Conservation (phyloP, 2,888 invertebrate genomes). For the Lampropteryx suffumata region DNA sequence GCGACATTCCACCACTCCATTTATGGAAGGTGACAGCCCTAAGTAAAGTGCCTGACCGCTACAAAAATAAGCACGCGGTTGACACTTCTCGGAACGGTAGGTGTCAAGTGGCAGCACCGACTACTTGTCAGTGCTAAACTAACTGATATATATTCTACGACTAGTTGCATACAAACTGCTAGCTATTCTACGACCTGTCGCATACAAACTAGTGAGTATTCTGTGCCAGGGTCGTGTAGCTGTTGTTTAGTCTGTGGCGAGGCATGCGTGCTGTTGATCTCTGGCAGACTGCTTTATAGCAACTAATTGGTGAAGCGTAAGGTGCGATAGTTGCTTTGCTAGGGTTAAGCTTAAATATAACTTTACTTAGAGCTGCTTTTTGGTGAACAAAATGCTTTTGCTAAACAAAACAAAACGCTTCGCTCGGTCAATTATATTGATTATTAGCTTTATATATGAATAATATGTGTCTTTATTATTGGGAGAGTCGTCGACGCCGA, state of each 20-base stretch:
- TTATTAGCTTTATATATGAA: too few relatives aligned
- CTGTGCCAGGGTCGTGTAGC: not conserved
- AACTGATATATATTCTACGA: slow-evolving; percentile 6
- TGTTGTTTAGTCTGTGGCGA: slow-evolving; percentile 4
- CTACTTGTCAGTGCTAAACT: not conserved
- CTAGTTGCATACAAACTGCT: not conserved
- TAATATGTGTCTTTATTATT: too few relatives aligned
- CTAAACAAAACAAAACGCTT: too few relatives aligned
- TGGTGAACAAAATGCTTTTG: too few relatives aligned
- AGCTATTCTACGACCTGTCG: not conserved
- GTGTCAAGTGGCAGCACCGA: slow-evolving; percentile 26
- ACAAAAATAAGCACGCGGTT: slow-evolving; percentile 28
- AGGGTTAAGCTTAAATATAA: too few relatives aligned
- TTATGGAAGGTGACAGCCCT: slow-evolving; percentile 16
- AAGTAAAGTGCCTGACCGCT: slow-evolving; percentile 9
- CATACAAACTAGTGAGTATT: too few relatives aligned
- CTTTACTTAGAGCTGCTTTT: too few relatives aligned
- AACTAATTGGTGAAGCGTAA: too few relatives aligned
- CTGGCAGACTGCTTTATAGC: slow-evolving; percentile 5
- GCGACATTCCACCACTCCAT: slow-evolving; percentile 6
- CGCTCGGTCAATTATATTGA: too few relatives aligned
- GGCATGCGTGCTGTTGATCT: slow-evolving; percentile 8
- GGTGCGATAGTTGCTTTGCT: too few relatives aligned
- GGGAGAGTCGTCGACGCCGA: too few relatives aligned
- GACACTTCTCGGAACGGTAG: slow-evolving; percentile 29